Conservation (phyloP, 2,888 invertebrate genomes). For the Callimorpha dominula region DNA sequence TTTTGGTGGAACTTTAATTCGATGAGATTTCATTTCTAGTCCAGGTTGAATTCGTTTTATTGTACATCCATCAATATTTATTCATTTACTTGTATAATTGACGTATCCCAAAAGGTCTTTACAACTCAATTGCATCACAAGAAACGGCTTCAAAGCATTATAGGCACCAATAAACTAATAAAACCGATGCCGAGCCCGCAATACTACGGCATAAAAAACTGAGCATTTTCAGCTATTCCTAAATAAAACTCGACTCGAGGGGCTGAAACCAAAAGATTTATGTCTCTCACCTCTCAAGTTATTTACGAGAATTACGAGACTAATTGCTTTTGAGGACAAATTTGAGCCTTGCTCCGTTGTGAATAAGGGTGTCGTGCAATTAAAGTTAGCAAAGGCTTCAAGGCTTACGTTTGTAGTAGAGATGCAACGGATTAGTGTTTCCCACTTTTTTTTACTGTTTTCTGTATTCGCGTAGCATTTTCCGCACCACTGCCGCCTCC, state of each 20-base stretch:
- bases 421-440: slow-evolving; percentile 35
- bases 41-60: slow-evolving; percentile 33
- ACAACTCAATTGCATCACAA: slow-evolving; percentile 49
- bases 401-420: slow-evolving; percentile 40
- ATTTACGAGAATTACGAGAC: slow-evolving; percentile 58
- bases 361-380: slow-evolving; percentile 48
- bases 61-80: slow-evolving; percentile 24
- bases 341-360: slow-evolving; percentile 50
- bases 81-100: slow-evolving; percentile 40
- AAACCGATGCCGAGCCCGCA: slow-evolving; percentile 46
- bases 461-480: slow-evolving; percentile 27
- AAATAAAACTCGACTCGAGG: slow-evolving; percentile 54
- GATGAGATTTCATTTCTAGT: slow-evolving; percentile 29
- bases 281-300: slow-evolving; percentile 62
- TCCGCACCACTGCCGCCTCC: slow-evolving; percentile 26
- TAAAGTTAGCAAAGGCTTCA: slow-evolving; percentile 50
- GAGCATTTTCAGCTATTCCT: slow-evolving; percentile 60
- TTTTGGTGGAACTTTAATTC: slow-evolving; percentile 11
- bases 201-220: slow-evolving; percentile 52
- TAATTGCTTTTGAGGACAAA: slow-evolving; percentile 59
- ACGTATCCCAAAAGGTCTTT: slow-evolving; percentile 44
- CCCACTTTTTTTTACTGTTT: slow-evolving; percentile 32
- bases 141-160: slow-evolving; percentile 51
- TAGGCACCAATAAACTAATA: slow-evolving; percentile 51
- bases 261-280: slow-evolving; percentile 63